Evolutionary conservation across 2,888 invertebrate species (phyloP), one percentile per base, ranked within the genome.

Genomic region (Calameuta pallipes): DNA sequence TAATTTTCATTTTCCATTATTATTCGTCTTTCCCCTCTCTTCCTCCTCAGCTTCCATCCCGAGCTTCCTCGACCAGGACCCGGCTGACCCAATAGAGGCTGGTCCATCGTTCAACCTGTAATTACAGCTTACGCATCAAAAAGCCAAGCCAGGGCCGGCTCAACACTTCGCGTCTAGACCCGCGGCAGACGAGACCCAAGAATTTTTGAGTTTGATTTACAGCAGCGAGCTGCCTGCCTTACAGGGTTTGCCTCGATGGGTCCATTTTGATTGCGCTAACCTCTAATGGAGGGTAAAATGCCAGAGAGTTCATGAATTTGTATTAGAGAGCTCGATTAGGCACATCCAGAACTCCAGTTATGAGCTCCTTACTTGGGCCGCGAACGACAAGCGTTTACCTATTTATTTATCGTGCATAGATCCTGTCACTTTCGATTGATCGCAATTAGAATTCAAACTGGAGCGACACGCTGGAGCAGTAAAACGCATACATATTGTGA

Each of bases 191-290:
- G 80, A 74, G 81, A 78, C 77, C 78, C 78, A 77, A 80, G 85
- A 89, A 88, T 88, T 89, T 88, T 83, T 81, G 83, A 87, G 87
- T 89, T 90, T 90, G 90, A 90, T 90, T 90, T 90, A 90, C 90
- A 89, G 86, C 90, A 87, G 85, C 71, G 34, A 56, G 56, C 9
- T 56, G 56, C 56, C 56, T 80, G 82, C 80, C 78, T 78, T 79
- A 76, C 80, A 76, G 76, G 80, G 78, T 78, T 79, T 73, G 75
- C 80, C 76, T 80, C 81, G 83, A 81, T 84, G 81, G 81, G 79
- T 78, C 83, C 83, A 81, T 84, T 90, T 89, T 90, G 89, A 90
- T 89, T 90, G 88, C 89, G 87, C 88, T 87, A 85, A 86, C 86
- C 87, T 88, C 89, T 90, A 90, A 91, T 91, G 86, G 89, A 86